Evolutionary conservation across 2,888 invertebrate genomes (phyloP), one percentile per base, ranked within the genome.

Genomic region (Sycophila texana): DNA sequence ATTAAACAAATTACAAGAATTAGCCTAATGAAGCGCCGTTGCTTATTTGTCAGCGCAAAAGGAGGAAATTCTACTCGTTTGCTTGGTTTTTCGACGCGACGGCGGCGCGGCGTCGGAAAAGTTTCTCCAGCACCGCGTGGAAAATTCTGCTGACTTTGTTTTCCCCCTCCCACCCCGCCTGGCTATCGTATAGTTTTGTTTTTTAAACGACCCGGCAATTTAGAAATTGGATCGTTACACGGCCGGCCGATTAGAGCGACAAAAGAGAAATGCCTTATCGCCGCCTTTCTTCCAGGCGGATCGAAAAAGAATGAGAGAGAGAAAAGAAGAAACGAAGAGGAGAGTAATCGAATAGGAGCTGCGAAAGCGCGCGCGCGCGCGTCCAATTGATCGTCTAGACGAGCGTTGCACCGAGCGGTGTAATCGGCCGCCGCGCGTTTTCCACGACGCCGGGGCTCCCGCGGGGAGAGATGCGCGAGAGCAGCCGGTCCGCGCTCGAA

Each of bases 371-470:
- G 70, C 57, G 70, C 13, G 4, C 39, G 70, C 57, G 39, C 70
- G 30, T 70, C 81, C 74, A 80, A 82, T 80, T 80, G 83, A 74
- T 73, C 80, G 83, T 83, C 83, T 82, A 82, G 82, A 83, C 80
- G 65, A 74, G 13, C 47, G 26, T 26, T 26, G 26, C 26, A 39
- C 16, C 30, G 14, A 13, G 53, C 53, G 14, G 13, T 18, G 47
- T 30, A 63, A 12, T 13, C 60, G 14, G 10, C 14, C 60, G 7
- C 60, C 12, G 4, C 22, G 20, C 60, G 10, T 12, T 39, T n/a
- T 63, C 16, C 63, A 47, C 16, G 39, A 39, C 3, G 20, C 39
- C 16, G 20, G 60, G 7, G 60, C 13, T 60, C 16, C 16, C 22
- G 30, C 14, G 16, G 39, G 63, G 60, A 20, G 13, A 7, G 18